Base-by-base conservation (phyloP, 1,140 invertebrate genomes). In the Lordiphosa collinella region DNA sequence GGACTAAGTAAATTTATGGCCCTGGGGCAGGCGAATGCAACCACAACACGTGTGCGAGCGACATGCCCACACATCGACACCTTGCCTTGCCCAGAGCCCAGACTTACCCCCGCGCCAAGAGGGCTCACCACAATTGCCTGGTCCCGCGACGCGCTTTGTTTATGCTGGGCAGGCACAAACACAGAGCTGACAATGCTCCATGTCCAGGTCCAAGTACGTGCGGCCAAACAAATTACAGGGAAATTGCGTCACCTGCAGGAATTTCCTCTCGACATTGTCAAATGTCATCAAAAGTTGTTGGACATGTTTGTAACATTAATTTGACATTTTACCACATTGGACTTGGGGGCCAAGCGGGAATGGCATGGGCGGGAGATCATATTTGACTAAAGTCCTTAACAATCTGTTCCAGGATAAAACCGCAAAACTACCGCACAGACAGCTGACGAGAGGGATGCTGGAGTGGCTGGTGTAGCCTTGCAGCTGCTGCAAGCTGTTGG, bases 271-370 rank as follows among this genome's bases (percentile, higher is more conserved):
- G 51, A 70, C 76, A 82, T 82, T 84, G 78, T 82, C 78, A 84
- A 78, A 84, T 60, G 72, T 51, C 67, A 76, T 78, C 78, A 78
- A 72, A 82, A 84, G 64, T 78, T 72, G 78, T 60, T 71, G 75
- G 76, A 85, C 72, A 84, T 78, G 78, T 73, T 52, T 75, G 78
- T 82, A 82, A 82, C 78, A 84, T 82, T 82, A 82, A 82, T 82
- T 82, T 82, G 78, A 82, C 78, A 84, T 84, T 84, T 82, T 78
- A 82, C 72, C 66, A 72, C 78, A 54, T 37, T 57, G 55, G 38
- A 50, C 37, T 16, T 49, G 36, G 29, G 35, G 8, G 2, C 18
- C 18, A 22, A 22, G 6, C 14, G 43, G 22, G 12, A 9, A 31
- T 14, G 34, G 13, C 8, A 36, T 8, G 32, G 13, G 32, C 16